Evolutionary conservation across 2,113 vertebrate genomes (phyloP), one percentile per base, ranked within the genome.

Genomic region (Ochotona curzoniae): DNA sequence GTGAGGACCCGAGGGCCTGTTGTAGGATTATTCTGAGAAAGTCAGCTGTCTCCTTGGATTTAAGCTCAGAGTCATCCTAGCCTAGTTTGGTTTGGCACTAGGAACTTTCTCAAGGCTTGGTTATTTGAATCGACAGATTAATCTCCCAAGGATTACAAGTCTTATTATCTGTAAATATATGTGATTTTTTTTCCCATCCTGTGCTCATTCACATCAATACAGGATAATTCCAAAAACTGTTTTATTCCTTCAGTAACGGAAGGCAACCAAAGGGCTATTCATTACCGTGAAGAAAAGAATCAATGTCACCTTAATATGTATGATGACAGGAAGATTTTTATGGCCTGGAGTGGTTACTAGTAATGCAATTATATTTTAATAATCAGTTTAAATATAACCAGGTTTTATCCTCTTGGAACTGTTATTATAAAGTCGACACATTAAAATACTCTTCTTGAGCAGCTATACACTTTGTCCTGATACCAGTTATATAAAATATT

Each of bases 61-160:
- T 83, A 23, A 83, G 30, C 26, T 93, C 26, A 18, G 12, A 84
- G 14, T 81, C 32, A 64, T 28, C 30, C 5, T 91, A 14, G 5
- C 51, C 26, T 83, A 12, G 0, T 75, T 79, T 86, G 71, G 10
- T 23, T 93, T 81, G 49, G 11, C 8, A 21, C 15, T 71, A 30
- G 44, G 18, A 20, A 60, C 20, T 94, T 79, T 80, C 23, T 75
- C 35, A 80, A 30, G 20, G 2, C 1, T 75, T 44, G 21, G 11
- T 93, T 94, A 91, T 93, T 95, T 89, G 94, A 83, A 90, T 57
- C 80, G 78, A 49, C 66, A 93, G 35, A 89, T 91, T 61, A 87
- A 91, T 93, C 51, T 93, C 90, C 81, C 13, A n/a, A 28, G 30
- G 47, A 87, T 60, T 64, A 47, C 17, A 74, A 71, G 21, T 80